phyloP scores from a whole-genome alignment of 2,888 invertebrate genomes.

The Eupeodes latifasciatus region DNA sequence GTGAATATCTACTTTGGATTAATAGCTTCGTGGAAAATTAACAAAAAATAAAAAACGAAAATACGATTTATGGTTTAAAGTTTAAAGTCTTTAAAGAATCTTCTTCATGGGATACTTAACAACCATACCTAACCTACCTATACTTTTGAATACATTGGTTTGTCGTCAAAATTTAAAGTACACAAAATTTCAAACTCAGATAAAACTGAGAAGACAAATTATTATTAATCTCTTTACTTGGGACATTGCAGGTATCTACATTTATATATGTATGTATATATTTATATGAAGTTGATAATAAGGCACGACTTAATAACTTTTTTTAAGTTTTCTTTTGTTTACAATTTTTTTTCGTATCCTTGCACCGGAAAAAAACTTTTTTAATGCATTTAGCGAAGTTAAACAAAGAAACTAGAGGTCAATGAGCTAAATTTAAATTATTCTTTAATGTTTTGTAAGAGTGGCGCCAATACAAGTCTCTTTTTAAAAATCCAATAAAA shows the following conservation, averaged over 20 bases:
- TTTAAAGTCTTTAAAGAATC: constrained; percentile 13
- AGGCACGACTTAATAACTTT: neutral
- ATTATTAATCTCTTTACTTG: neutral
- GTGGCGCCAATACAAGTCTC: too few species aligned
- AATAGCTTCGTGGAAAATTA: constrained; percentile 51
- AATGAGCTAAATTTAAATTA: too few species aligned
- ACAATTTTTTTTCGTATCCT: neutral
- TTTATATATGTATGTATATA: too few species aligned
- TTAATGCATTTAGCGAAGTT: too few species aligned
- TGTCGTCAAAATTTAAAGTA: neutral
- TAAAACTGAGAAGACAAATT: constrained; percentile 13
- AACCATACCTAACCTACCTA: too few species aligned
- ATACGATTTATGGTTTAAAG: constrained; percentile 33
- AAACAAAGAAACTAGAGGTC: too few species aligned
- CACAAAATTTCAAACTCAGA: neutral
- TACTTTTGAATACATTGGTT: too few species aligned
- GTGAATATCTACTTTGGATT: constrained; percentile 50
- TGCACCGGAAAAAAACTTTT: neutral
- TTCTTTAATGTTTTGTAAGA: too few species aligned
- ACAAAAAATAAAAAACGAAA: constrained; percentile 21
- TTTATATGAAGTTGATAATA: neutral
- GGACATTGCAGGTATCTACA: neutral
- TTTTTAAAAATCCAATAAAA: too few species aligned
- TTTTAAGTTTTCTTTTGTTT: neutral
- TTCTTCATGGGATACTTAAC: neutral